Evolutionary conservation across 1,140 invertebrate species (phyloP).

Genomic region (Hestina assimilis): DNA sequence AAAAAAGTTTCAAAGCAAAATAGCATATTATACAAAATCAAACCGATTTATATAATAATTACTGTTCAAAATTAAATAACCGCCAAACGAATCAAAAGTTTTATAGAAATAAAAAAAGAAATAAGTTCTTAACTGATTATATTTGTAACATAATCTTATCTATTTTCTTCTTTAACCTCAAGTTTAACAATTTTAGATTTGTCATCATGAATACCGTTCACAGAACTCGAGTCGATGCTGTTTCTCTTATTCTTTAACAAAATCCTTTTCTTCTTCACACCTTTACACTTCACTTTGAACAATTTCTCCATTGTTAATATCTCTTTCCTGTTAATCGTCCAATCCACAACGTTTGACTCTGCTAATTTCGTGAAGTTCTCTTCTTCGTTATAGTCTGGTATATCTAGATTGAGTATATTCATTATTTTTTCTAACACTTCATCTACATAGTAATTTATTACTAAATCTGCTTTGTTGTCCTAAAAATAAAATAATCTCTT

Average conservation of each 20-base stretch:
- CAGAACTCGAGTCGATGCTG: constrained; percentile 22
- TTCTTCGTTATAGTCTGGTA: constrained; percentile 83
- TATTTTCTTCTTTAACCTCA: constrained; percentile 47
- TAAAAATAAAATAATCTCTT: constrained; percentile 67
- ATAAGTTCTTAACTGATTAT: background rate
- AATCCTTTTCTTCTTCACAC: constrained; percentile 62
- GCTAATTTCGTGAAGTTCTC: constrained; percentile 83
- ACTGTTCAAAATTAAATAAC: too few species aligned
- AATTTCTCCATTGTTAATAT: constrained; percentile 57
- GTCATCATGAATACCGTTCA: constrained; percentile 27
- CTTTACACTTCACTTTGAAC: constrained; percentile 67
- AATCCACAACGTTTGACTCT: constrained; percentile 51
- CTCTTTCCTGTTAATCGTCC: constrained; percentile 60
- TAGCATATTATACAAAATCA: too few species aligned
- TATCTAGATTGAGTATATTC: constrained; percentile 84
- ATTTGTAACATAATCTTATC: background rate
- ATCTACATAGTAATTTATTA: constrained; percentile 95
- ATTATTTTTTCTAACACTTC: constrained; percentile 88
- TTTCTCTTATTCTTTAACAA: constrained; percentile 61
- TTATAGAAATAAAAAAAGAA: background rate
- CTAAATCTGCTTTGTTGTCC: constrained; percentile 94
- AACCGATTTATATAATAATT: too few species aligned
- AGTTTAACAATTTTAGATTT: constrained; percentile 57
- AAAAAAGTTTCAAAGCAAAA: too few species aligned
- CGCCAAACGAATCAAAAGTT: too few species aligned